Evolutionary conservation across 2,888 invertebrate species (phyloP).

Genomic region (Ochropleura leucogaster): DNA sequence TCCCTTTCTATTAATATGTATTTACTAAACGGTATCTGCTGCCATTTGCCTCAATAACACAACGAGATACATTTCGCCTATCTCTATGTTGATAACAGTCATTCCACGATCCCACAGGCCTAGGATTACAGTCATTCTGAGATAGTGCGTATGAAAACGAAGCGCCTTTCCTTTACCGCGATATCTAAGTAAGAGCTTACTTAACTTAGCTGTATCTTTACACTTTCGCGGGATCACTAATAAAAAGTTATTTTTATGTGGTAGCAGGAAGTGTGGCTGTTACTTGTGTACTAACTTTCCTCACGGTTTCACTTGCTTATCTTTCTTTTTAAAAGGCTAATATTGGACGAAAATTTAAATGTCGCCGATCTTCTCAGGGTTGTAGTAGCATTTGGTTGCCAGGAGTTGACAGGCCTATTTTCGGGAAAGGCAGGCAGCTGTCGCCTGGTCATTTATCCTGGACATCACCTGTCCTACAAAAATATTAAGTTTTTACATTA

Average conservation of each 20-base stretch:
- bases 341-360: background rate
- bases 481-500: no score
- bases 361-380: background rate
- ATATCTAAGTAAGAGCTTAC: constrained; percentile 27
- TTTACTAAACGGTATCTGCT: background rate
- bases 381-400: no score
- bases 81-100: constrained; percentile 18
- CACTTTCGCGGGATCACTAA: constrained; percentile 18
- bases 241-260: constrained; percentile 27
- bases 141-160: constrained; percentile 10
- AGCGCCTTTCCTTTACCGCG: constrained; percentile 13
- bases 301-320: background rate
- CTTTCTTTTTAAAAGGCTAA: no score
- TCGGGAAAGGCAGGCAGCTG: no score
- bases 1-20: background rate
- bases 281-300: background rate
- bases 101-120: background rate
- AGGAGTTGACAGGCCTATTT: background rate
- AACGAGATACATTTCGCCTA: background rate
- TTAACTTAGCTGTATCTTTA: constrained; percentile 20
- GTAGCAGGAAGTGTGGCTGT: background rate
- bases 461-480: no score
- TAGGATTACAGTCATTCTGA: constrained; percentile 10
- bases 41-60: constrained; percentile 10
- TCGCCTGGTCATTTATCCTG: no score